A percentile compares a stretch with the other conserved stretches of the same genome.
Conservation (phyloP, 2,888 invertebrate species). For the Rhyacophila evoluta region DNA sequence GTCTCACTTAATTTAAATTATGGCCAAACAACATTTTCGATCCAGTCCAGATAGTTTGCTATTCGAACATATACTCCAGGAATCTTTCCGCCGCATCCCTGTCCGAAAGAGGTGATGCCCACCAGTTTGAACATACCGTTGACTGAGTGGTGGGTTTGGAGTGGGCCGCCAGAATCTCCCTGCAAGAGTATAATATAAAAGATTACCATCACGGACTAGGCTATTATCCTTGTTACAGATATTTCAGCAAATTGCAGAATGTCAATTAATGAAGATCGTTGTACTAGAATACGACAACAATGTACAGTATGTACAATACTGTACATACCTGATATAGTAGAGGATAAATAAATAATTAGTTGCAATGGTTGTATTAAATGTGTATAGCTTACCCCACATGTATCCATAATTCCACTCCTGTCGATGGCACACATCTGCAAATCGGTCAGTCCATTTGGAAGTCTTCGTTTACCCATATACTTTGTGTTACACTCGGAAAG, state of each 20-base stretch:
- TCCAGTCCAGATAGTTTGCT: constrained; percentile 64
- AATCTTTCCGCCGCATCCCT: constrained; percentile 61
- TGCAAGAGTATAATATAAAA: constrained; percentile 55
- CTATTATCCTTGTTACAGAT: no score
- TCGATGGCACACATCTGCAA: constrained; percentile 66
- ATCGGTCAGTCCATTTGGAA: constrained; percentile 61
- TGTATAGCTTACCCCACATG: constrained; percentile 37
- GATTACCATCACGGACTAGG: no score
- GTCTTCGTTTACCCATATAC: constrained; percentile 57
- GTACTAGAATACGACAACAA: no score
- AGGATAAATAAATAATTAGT: no score
- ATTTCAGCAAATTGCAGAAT: no score
- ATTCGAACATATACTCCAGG: constrained; percentile 67
- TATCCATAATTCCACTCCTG: constrained; percentile 60
- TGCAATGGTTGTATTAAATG: no score
- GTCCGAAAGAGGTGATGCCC: constrained; percentile 67
- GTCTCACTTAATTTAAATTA: neutral
- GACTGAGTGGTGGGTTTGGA: constrained; percentile 57
- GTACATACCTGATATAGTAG: no score
- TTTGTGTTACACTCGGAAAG: constrained; percentile 59
- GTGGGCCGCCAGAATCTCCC: constrained; percentile 68
- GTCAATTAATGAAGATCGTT: no score
- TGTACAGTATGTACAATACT: no score
- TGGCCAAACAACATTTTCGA: constrained; percentile 64
- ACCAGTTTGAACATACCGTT: constrained; percentile 61